Evolutionary conservation across 2,888 invertebrate genomes (phyloP), one percentile per base, ranked within the genome.

Genomic region (Empis livida): DNA sequence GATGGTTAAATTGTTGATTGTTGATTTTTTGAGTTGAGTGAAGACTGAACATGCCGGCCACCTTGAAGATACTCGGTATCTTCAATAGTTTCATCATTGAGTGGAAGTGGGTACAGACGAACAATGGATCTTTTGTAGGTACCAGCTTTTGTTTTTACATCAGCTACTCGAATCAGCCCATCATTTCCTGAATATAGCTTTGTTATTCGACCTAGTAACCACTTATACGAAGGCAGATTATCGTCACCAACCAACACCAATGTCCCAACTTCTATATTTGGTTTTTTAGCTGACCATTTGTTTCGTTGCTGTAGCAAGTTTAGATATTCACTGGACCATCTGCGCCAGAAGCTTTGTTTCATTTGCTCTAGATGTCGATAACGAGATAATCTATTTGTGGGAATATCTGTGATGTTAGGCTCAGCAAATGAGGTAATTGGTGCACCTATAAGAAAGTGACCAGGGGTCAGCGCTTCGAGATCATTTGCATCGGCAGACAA

Each of bases 401-500:
- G 13, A 13, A 13, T n/a, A n/a, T 35, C 35, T 27, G 23, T 27
- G 23, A 27, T 27, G 9, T 27, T 27, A 27, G 23, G 23, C 23
- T 27, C 23, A 35, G n/a, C 35, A n/a, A n/a, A n/a, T n/a, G 35
- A 13, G 13, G 35, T 35, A 5, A 35, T n/a, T 35, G 35, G 35
- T 35, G 13, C 35, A n/a, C 35, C 35, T 35, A 35, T 35, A 13
- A 35, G n/a, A n/a, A 35, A 35, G n/a, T 35, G 35, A 35, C 35
- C 35, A 35, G 35, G 35, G n/a, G 35, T 35, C n/a, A 35, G n/a
- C 35, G 35, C 35, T 35, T 13, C n/a, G 35, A 35, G n/a, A 41
- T 55, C 54, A 46, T 54, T 55, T 9, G 54, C 53, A 39, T 55
- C 51, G 16, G 50, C 41, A 13, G 52, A 53, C 27, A 53, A 10